A percentile compares a stretch with the other conserved stretches of the same genome.
phyloP scores from a whole-genome alignment of 2,888 invertebrate species.

The Cryptops parisi region DNA sequence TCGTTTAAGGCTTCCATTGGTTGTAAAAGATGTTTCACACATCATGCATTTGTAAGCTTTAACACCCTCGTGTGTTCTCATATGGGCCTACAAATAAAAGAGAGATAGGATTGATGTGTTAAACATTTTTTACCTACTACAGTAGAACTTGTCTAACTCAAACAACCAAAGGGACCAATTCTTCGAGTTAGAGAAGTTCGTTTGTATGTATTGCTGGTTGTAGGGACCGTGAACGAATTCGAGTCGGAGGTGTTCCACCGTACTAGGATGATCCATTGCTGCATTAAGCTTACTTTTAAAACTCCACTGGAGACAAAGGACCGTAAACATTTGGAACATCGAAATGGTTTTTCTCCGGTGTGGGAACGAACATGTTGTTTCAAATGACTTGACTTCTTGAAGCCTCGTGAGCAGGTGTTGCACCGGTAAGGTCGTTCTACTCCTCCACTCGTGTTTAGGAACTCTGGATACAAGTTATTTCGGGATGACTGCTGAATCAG shows the following conservation, averaged over 20 bases:
- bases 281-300: constrained; percentile 38
- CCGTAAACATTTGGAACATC: constrained; percentile 31
- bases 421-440: constrained; percentile 38
- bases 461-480: background rate
- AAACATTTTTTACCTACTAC: no score
- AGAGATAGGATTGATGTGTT: no score
- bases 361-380: constrained; percentile 39
- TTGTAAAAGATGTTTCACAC: constrained; percentile 41
- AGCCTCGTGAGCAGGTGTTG: constrained; percentile 33
- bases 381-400: constrained; percentile 42
- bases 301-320: constrained; percentile 42
- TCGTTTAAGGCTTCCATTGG: constrained; percentile 40
- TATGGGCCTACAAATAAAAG: constrained; percentile 26
- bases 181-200: no score
- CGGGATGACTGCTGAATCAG: constrained; percentile 28
- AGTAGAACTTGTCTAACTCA: no score
- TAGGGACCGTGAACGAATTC: no score
- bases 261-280: constrained; percentile 38
- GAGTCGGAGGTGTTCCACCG: constrained; percentile 11
- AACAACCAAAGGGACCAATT: no score
- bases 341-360: constrained; percentile 36
- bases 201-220: no score
- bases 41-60: constrained; percentile 39
- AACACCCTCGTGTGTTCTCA: constrained; percentile 31
- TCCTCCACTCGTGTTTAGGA: constrained; percentile 23